Base-by-base conservation (phyloP, 2,888 invertebrate species). In the Cryptocheilus praepositus region DNA sequence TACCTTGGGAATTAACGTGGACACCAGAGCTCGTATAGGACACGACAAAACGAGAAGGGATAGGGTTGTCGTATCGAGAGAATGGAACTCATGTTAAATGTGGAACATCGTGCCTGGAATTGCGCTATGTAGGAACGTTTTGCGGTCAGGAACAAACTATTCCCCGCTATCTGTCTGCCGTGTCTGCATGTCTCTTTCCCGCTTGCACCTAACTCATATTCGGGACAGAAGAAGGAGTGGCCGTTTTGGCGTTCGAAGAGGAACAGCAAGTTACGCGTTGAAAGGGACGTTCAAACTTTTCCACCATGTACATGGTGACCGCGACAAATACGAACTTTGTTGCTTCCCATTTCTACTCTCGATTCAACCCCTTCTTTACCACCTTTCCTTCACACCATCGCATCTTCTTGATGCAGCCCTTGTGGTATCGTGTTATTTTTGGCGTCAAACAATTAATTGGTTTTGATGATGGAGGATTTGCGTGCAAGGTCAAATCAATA, bases 71-170 rank as follows among this genome's bases (percentile, higher is more conserved):
- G 49, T 21, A 25, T 22, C 22, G 53, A 11, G 49, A 36, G 56
- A 22, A 53, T 43, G 55, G 43, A 18, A 54, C n/a, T 59, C 28
- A 4, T 49, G 45, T 60, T 51, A 70, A 67, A 64, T 36, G 61
- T 60, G 61, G 44, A 72, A 46, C 49, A 45, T 15, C 54, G 44
- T 21, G 57, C 49, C 54, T 56, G 61, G 58, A 77, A 76, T 76
- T 71, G 67, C 59, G 36, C 63, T 22, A 52, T 61, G 69, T 56
- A 53, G 45, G 43, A 77, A 77, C 65, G 74, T 77, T 77, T 74
- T 67, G 73, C 64, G 67, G 70, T 61, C 54, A 15, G 21, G 53
- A 44, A 46, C 53, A 43, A 59, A 61, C 49, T 44, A 60, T 57
- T 59, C 22, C 5, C 46, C 57, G 11, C 46, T 28, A 22, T 44